Base-by-base conservation (phyloP, 2,888 invertebrate species). In the Homarus gammarus region DNA sequence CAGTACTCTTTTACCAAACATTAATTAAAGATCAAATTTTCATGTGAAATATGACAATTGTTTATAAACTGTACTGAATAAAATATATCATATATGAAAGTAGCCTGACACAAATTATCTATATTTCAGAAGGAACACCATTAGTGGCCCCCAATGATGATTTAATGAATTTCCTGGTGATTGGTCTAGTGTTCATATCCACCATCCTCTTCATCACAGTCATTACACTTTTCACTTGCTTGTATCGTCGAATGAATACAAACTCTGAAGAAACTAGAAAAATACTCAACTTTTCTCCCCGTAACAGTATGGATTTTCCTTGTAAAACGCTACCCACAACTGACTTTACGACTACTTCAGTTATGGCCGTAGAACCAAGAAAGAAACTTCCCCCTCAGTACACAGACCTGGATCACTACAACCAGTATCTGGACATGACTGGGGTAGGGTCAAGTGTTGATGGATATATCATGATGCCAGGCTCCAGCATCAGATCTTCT, bases 401-500 rank as follows among this genome's bases (percentile, higher is more conserved):
- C 51, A 38, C 49, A 22, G 85, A 88, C 38, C 38, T 82, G 18
- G 86, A 89, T 15, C 83, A 85, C 38, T 91, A 91, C 78, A 91
- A 83, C 31, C 91, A 89, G 64, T 89, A 91, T 40, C 61, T 91
- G 38, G 83, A 86, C 36, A 91, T 91, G 91, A 86, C 36, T 56
- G 84, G 75, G 22, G 27, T 49, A 15, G 64, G 84, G 22, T 40
- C 61, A 27, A 40, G n/a, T 12, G n/a, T n/a, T 44, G 89, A 79
- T 44, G 81, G 84, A 31, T 89, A 89, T n/a, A 64, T 89, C 44
- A 88, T 85, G 83, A 79, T 86, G 78, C 89, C 87, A 27, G 64
- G 68, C 18, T 82, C 90, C n/a, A 90, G 92, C 72, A 82, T 86
- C 12, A 85, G 90, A 33, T 92, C 92, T 8, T 92, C 92, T 0